Base-by-base conservation (phyloP, 2,797 vertebrate genomes). In the Diplodus puntazzo region DNA sequence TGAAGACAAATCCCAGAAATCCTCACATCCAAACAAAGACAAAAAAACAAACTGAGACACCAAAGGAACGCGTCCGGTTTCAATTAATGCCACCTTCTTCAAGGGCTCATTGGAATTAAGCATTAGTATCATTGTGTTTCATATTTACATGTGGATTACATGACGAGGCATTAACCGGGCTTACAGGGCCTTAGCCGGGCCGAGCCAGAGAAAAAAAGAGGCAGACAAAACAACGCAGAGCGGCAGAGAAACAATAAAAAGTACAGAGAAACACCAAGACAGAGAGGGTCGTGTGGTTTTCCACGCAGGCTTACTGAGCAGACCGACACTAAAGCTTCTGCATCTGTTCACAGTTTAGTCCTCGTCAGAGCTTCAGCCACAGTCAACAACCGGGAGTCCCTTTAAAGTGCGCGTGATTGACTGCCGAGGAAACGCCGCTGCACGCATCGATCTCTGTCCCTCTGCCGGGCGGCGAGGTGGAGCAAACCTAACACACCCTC, bases 111-210 rank as follows among this genome's bases (percentile, higher is more conserved):
- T 76, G 72, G 64, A 70, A 75, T 90, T 52, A 78, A 5, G 3
- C 13, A 75, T 82, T 69, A 69, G 63, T 54, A 27, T 79, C 73
- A 83, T 77, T 88, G 79, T 83, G 85, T 81, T 94, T 86, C 82
- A 88, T 88, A 87, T 92, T 90, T 92, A 87, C 86, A 88, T 77
- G 69, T 62, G 72, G 78, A 82, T 91, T 83, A 90, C 79, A 85
- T 82, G 84, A 75, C 64, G 20, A 69, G 61, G 78, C 84, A 86
- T 92, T 88, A 91, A 77, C 61, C 27, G 14, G 80, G 83, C 84
- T 92, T 84, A 82, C n/a, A 10, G 57, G 23, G 69, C 73, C 68
- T 82, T 48, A 70, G 67, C 55, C n/a, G 52, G 73, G 80, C 48
- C 80, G 55, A 25, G 55, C 74, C 18, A 54, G 55, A 45, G 14